A percentile compares a stretch with the other conserved stretches of the same genome.
phyloP scores from a whole-genome alignment of 2,888 invertebrate species.

The Oithona nana region DNA sequence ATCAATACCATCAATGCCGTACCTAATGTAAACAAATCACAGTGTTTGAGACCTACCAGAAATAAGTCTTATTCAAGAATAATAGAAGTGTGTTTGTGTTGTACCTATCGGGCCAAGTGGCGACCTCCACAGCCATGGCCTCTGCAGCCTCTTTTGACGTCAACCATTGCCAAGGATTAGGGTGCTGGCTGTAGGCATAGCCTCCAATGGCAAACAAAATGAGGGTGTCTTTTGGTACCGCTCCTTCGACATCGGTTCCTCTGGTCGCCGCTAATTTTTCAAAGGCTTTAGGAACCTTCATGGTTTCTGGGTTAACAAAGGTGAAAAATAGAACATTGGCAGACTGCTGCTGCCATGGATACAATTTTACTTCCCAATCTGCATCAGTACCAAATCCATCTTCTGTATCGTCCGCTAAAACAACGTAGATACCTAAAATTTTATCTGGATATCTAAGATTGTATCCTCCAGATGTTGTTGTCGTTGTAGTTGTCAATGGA shows the following conservation, averaged over 20 bases:
- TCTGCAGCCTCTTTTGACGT: not conserved
- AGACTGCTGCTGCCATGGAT: constrained; percentile 1
- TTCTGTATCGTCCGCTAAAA: constrained; percentile 9
- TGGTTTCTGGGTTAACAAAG: constrained; percentile 4
- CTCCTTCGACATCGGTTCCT: constrained; percentile 7
- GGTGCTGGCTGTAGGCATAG: constrained; percentile 2
- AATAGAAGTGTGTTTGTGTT: no score
- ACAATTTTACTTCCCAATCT: constrained; percentile 6
- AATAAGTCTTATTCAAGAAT: no score
- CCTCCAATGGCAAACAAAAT: constrained; percentile 13
- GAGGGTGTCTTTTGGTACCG: constrained; percentile 10
- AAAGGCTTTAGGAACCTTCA: constrained; percentile 2
- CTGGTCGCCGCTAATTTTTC: constrained; percentile 3
- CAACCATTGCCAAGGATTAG: constrained; percentile 13
- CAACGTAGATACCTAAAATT: constrained; percentile 3
- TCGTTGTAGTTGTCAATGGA: not conserved
- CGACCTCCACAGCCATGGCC: constrained; percentile 7
- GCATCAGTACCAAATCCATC: constrained; percentile 2
- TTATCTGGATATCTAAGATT: not conserved
- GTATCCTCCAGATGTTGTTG: not conserved
- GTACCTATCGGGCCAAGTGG: not conserved
- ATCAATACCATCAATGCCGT: constrained; percentile 11
- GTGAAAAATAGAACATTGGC: constrained; percentile 14
- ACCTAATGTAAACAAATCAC: no score
- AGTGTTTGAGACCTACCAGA: no score